Conservation (phyloP, 2,113 vertebrate genomes). For the Strigops habroptila region DNA sequence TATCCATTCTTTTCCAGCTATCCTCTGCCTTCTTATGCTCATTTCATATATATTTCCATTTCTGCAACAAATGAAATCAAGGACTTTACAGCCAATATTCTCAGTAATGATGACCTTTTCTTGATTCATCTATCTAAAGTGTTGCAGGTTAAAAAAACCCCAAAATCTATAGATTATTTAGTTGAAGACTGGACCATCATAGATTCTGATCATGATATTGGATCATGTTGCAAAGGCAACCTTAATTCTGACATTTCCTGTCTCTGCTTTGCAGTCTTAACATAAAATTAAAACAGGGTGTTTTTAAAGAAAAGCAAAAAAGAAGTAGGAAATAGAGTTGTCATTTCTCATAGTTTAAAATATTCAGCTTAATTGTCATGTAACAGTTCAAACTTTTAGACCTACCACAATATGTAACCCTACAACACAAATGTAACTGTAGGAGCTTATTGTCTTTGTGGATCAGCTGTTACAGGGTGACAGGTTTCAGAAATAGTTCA, state of each 20-base stretch:
- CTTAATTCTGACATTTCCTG: constrained; percentile 52
- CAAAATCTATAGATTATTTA: background rate
- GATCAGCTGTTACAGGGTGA: background rate
- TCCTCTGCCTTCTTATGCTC: background rate
- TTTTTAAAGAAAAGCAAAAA: background rate
- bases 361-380: background rate
- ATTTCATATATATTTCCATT: background rate
- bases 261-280: constrained; percentile 18
- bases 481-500: background rate
- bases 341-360: background rate
- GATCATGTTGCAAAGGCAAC: constrained; percentile 20
- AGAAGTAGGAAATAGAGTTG: background rate
- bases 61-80: background rate
- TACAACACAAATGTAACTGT: background rate
- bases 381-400: background rate
- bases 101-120: background rate
- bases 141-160: background rate
- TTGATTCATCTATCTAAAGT: background rate
- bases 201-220: background rate
- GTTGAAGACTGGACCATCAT: background rate
- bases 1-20: background rate
- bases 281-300: background rate
- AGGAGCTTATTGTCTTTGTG: background rate
- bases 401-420: background rate
- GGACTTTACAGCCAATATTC: background rate